Percentiles rank a stretch among this genome's conserved stretches.
phyloP scores from a whole-genome alignment of 37 sponge, comb jelly and placozoan genomes.

The Beroe forskalii region DNA sequence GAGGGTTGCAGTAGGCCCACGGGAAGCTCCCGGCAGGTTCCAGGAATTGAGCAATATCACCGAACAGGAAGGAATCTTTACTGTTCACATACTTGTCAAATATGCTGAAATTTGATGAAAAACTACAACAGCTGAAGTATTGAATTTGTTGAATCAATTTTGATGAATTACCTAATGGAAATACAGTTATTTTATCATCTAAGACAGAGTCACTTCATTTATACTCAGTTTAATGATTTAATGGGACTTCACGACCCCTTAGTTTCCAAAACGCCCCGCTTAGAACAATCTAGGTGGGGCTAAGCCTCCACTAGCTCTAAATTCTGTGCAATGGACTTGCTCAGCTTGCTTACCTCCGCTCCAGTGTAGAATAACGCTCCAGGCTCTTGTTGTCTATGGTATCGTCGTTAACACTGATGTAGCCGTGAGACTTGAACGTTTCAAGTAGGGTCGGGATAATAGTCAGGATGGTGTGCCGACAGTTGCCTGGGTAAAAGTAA shows the following conservation, averaged over 20 bases:
- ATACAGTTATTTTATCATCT: background rate
- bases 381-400: slow-evolving; percentile 55
- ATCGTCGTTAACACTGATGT: slow-evolving; percentile 42
- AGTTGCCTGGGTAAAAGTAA: slow-evolving; percentile 26
- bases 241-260: too few species aligned
- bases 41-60: slow-evolving; percentile 47
- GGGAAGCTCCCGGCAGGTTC: slow-evolving; percentile 21
- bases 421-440: slow-evolving; percentile 52
- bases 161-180: background rate
- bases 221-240: too few species aligned
- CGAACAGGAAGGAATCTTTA: slow-evolving; percentile 52
- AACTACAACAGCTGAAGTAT: background rate
- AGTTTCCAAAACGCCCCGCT: too few species aligned
- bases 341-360: slow-evolving; percentile 46
- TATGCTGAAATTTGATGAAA: slow-evolving; percentile 15
- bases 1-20: slow-evolving; percentile 56
- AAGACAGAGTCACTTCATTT: background rate
- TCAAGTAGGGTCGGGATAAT: slow-evolving; percentile 40
- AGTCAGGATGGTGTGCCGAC: slow-evolving; percentile 41
- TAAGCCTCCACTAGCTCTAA: too few species aligned
- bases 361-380: slow-evolving; percentile 50
- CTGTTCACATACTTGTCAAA: slow-evolving; percentile 63
- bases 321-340: too few species aligned
- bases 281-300: too few species aligned
- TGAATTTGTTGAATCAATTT: too few species aligned